A percentile compares a stretch with the other conserved stretches of the same genome.
Evolutionary conservation across 2,113 vertebrate genomes (phyloP).

Genomic region (Odontesthes bonariensis): DNA sequence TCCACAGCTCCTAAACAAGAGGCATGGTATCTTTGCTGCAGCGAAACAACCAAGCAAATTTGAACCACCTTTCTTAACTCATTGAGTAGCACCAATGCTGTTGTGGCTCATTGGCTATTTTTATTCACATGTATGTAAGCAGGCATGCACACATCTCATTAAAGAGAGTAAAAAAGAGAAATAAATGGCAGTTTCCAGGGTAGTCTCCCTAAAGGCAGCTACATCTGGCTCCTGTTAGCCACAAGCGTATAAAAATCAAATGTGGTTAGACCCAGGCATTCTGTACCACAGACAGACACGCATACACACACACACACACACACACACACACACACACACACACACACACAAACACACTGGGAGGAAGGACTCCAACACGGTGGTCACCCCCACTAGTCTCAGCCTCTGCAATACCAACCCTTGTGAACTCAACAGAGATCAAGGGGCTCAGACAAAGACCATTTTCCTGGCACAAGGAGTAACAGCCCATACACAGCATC

Average conservation of each 20-base stretch:
- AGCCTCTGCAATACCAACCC: constrained; percentile 40
- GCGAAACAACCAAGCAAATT: constrained; percentile 2
- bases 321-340: constrained; percentile 36
- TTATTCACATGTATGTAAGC: constrained; percentile 17
- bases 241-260: constrained; percentile 77
- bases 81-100: constrained; percentile 16
- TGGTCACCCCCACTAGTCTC: constrained; percentile 70
- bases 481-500: constrained; percentile 33
- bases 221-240: constrained; percentile 82
- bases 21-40: constrained; percentile 28
- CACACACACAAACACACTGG: constrained; percentile 60
- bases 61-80: background rate
- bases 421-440: constrained; percentile 58
- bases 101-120: constrained; percentile 17
- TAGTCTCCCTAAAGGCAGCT: constrained; percentile 61
- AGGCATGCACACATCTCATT: constrained; percentile 57
- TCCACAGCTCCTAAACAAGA: constrained; percentile 46
- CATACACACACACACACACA: constrained; percentile 27
- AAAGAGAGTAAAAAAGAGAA: constrained; percentile 61
- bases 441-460: constrained; percentile 64
- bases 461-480: constrained; percentile 46
- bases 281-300: constrained; percentile 50
- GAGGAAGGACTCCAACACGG: constrained; percentile 71
- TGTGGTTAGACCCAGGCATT: constrained; percentile 65
- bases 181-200: constrained; percentile 65